Conservation (phyloP, 2,888 invertebrate species). For the Drosophila sordidula region DNA sequence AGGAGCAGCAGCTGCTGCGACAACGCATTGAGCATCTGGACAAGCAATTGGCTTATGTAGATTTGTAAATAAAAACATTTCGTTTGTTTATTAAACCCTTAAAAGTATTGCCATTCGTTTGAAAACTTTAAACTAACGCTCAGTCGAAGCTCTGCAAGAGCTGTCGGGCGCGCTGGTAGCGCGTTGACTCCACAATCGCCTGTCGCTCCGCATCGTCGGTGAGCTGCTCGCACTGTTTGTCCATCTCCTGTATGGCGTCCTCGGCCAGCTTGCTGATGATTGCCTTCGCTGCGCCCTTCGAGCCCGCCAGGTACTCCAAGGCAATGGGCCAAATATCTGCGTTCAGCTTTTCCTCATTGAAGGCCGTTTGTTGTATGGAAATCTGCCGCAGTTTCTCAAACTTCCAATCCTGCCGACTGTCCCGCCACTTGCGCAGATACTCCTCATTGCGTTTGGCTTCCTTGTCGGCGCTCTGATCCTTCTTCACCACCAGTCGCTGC, state of each 20-base stretch:
- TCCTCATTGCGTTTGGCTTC: constrained; percentile 88
- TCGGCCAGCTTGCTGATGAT: constrained; percentile 88
- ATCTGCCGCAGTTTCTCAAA: constrained; percentile 92
- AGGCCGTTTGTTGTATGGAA: constrained; percentile 90
- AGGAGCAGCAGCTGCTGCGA: constrained; percentile 86
- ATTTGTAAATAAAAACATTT: constrained; percentile 63
- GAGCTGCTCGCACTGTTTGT: constrained; percentile 79
- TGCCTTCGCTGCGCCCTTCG: constrained; percentile 89
- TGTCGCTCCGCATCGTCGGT: constrained; percentile 62
- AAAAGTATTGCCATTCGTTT: constrained; percentile 30
- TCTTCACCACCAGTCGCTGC: constrained; percentile 86
- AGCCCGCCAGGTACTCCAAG: constrained; percentile 90
- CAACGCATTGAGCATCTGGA: constrained; percentile 89
- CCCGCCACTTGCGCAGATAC: constrained; percentile 91
- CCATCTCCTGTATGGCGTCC: constrained; percentile 88
- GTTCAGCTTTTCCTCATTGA: constrained; percentile 87
- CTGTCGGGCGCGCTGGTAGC: constrained; percentile 83
- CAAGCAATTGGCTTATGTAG: constrained; percentile 87
- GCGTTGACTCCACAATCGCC: constrained; percentile 68
- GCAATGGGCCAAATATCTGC: constrained; percentile 88
- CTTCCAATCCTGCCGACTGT: constrained; percentile 90
- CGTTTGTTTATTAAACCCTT: constrained; percentile 40
- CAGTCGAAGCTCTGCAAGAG: constrained; percentile 82
- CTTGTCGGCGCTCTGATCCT: constrained; percentile 86
- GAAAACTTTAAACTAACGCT: constrained; percentile 23